These are phyloP conservation scores for Heliangelus exortis DNA, from an alignment of 2,797 vertebrate species.

Conservation along the genomic window DNA sequence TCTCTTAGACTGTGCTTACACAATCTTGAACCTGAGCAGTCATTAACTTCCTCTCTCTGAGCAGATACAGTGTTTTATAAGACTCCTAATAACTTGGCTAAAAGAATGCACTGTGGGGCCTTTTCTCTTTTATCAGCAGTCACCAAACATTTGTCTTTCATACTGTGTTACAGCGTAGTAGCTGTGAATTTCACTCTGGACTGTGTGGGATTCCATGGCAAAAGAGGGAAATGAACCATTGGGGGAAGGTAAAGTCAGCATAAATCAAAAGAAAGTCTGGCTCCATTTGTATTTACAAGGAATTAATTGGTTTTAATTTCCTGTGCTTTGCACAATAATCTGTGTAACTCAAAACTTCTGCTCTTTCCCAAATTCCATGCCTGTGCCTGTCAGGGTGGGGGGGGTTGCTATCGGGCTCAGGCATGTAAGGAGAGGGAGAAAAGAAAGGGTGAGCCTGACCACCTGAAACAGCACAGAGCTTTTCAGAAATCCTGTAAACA, in stretches of 20 bases:
- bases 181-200: not conserved
- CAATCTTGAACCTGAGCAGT: slow-evolving; percentile 42
- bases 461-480: not conserved
- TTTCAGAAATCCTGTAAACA: slow-evolving; percentile 3
- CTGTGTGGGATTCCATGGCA: not conserved
- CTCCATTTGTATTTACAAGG: slow-evolving; percentile 66
- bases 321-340: slow-evolving; percentile 64
- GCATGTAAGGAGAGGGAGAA: not conserved
- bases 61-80: slow-evolving; percentile 32
- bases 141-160: slow-evolving; percentile 56
- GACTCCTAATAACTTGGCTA: slow-evolving; percentile 21
- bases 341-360: slow-evolving; percentile 56
- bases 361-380: not conserved
- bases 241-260: slow-evolving; percentile 42
- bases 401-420: not conserved
- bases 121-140: slow-evolving; percentile 62
- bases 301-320: slow-evolving; percentile 75
- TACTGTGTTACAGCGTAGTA: slow-evolving; percentile 38
- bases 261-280: slow-evolving; percentile 62
- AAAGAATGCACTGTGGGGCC: slow-evolving; percentile 47
- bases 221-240: slow-evolving; percentile 4
- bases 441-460: not conserved
- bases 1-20: slow-evolving; percentile 55
- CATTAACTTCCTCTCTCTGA: slow-evolving; percentile 31
- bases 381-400: not conserved